phyloP scores from a whole-genome alignment of 2,113 vertebrate genomes.

The Myiozetetes cayanensis region DNA sequence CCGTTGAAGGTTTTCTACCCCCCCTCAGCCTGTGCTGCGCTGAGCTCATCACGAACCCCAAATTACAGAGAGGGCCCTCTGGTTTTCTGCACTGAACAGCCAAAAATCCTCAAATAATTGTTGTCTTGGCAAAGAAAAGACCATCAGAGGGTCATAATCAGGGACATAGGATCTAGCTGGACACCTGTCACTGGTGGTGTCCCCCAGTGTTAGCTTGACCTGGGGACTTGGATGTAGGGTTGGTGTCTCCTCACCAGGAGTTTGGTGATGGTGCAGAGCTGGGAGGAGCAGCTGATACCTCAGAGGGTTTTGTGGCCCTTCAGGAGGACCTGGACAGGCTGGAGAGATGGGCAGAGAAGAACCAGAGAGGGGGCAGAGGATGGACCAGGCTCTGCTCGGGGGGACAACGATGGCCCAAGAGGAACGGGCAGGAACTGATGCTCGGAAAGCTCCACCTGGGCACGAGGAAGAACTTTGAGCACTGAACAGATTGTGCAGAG shows the following conservation, averaged over 20 bases:
- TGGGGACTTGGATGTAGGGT: neutral
- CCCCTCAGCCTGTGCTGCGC: neutral
- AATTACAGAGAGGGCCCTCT: neutral
- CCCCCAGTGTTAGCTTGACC: rapidly evolving
- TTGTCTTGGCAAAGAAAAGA: neutral
- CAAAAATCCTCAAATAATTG: neutral
- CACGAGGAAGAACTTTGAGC: no score
- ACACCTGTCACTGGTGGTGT: neutral
- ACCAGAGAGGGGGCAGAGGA: no score
- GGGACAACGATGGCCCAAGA: no score
- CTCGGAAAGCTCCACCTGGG: no score
- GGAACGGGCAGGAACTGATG: no score
- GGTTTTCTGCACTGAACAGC: neutral
- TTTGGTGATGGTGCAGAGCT: no score
- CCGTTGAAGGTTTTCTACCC: rapidly evolving
- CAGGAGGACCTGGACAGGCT: neutral
- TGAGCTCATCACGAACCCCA: rapidly evolving
- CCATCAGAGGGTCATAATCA: rapidly evolving
- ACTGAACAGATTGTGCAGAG: neutral
- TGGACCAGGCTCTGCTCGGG: no score
- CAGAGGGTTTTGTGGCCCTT: neutral
- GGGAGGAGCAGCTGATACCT: neutral
- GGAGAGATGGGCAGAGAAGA: neutral
- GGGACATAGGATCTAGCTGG: neutral
- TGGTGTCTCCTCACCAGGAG: neutral